Base-by-base conservation (phyloP, 2,113 vertebrate genomes). In the Catharus bicknelli region DNA sequence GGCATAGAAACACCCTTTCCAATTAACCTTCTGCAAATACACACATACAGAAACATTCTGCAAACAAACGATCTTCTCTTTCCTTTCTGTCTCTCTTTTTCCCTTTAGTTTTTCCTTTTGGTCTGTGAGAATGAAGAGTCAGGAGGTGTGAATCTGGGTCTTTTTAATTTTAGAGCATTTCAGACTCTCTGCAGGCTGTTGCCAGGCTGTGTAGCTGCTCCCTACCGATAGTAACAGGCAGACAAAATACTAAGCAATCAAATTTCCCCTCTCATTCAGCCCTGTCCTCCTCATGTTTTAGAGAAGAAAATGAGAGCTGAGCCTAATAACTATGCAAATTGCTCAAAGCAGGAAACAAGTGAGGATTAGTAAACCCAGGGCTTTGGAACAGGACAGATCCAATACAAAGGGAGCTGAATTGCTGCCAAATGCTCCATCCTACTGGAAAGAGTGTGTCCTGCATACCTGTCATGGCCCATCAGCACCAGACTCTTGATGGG, bases 1-100 rank as follows among this genome's bases (percentile, higher is more conserved):
- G 95, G 89, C 90, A 93, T 90, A 95, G 96, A 93, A 96, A 95
- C 90, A 88, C 69, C 77, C 86, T 88, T 94, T 81, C 48, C 88
- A 92, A 89, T 92, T 93, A 95, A 92, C 74, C 88, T 94, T 20
- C 77, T 84, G 83, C 81, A 90, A 86, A 78, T 11, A 36, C 2
- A 90, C 22, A 40, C 23, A 4, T 3, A 43, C 20, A 82, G 82
- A 82, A 92, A 61, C 64, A 62, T 68, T 72, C 80, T 43, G 42
- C 86, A 86, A 88, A 93, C 61, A 84, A 92, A 86, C 16, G 0
- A 45, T 63, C 55, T 67, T 66, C 27, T 92, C 12, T 76, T 83
- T 57, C 69, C 36, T 84, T 76, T 62, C 50, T 40, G 6, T 36
- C 66, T 73, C 18, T 74, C 32, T 34, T 53, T 45, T 83, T 38